Conservation (phyloP, 2,113 vertebrate species). For the Varanus komodoensis region DNA sequence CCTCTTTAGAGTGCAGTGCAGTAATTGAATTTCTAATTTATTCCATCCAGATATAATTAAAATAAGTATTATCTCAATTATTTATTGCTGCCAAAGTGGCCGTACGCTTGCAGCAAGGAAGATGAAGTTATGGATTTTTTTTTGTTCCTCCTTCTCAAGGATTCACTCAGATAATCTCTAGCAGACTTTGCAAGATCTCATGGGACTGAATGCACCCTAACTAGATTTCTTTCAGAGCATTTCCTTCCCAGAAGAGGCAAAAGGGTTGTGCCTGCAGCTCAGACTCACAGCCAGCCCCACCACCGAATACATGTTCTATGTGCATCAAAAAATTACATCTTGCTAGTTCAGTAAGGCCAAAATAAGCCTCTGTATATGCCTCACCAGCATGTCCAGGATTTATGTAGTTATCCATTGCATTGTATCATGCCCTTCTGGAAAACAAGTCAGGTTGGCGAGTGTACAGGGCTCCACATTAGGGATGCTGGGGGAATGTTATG, state of each 20-base stretch:
- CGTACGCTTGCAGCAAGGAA: not conserved
- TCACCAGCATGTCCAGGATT: not conserved
- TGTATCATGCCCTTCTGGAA: too few species aligned
- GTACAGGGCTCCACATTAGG: too few species aligned
- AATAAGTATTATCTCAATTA: constrained; percentile 53
- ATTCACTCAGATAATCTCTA: not conserved
- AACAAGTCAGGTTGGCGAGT: too few species aligned
- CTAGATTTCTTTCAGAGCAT: not conserved
- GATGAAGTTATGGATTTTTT: constrained; percentile 11
- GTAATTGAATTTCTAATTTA: constrained; percentile 57
- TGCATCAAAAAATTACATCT: not conserved
- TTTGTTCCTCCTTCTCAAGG: not conserved
- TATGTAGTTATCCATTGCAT: not conserved
- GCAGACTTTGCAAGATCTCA: not conserved
- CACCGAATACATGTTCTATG: not conserved
- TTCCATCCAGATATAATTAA: constrained; percentile 39
- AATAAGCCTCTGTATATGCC: too few species aligned
- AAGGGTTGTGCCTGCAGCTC: not conserved
- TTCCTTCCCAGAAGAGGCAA: not conserved
- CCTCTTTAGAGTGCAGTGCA: constrained; percentile 10
- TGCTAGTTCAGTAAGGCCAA: not conserved
- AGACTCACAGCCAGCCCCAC: not conserved
- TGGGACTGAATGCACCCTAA: not conserved
- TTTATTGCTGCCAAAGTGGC: constrained; percentile 35
- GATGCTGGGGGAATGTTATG: too few species aligned